Evolutionary conservation across 1,140 invertebrate genomes (phyloP).

Genomic region (Triops longicaudatus): DNA sequence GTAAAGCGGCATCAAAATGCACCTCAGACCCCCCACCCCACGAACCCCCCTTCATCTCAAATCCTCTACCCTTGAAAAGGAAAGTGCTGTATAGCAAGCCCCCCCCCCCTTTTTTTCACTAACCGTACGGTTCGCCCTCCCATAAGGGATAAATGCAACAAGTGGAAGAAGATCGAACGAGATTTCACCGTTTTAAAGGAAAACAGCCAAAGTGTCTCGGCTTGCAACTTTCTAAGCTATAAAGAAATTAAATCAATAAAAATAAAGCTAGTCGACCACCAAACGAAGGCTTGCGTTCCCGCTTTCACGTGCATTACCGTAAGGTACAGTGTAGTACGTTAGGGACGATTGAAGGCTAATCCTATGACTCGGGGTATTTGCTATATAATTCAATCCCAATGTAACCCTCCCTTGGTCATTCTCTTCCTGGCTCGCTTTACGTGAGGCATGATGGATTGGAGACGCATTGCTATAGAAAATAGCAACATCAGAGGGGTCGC

Average conservation of each 20-base stretch:
- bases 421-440: neutral
- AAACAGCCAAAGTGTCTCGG: neutral
- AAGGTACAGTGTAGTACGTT: no score
- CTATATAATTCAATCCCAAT: neutral
- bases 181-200: neutral
- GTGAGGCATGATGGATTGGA: slow-evolving; percentile 2
- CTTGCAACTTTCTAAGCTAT: neutral
- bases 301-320: neutral
- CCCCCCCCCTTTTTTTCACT: neutral
- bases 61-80: neutral
- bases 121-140: neutral
- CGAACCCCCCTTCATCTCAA: neutral
- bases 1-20: neutral
- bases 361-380: neutral
- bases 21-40: neutral
- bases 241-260: slow-evolving; percentile 1
- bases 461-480: neutral
- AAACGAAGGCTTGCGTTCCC: neutral
- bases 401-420: neutral
- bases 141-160: slow-evolving; percentile 8
- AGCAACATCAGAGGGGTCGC: neutral
- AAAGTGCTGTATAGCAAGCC: no score
- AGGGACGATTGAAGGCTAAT: neutral
- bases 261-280: no score
- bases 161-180: neutral